Percentiles rank a stretch among this genome's conserved stretches.
Evolutionary conservation across 2,888 invertebrate species (phyloP).

Genomic region (Dasypolia templi): DNA sequence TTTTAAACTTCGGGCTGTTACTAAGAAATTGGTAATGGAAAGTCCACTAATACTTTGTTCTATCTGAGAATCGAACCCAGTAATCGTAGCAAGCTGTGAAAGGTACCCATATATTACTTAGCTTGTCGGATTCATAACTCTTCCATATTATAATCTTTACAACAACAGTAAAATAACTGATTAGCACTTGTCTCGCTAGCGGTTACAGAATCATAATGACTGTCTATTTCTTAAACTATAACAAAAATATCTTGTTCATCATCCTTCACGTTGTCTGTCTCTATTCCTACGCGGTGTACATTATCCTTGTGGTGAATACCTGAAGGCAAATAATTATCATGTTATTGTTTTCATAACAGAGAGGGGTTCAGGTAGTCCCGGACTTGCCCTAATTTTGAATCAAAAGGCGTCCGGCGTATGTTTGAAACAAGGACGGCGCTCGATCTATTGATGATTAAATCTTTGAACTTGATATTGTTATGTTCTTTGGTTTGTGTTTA

Average conservation of each 20-base stretch:
- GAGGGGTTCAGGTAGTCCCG: constrained; percentile 25
- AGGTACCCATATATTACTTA: too few species aligned
- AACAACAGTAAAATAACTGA: not conserved
- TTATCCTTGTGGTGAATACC: constrained; percentile 16
- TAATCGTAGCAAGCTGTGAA: too few species aligned
- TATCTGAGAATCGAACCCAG: too few species aligned
- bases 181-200: constrained; percentile 19
- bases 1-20: too few species aligned
- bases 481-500: constrained; percentile 23
- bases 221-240: not conserved
- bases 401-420: constrained; percentile 39
- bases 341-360: constrained; percentile 48
- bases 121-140: not conserved
- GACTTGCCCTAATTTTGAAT: constrained; percentile 47
- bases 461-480: constrained; percentile 42
- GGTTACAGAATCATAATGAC: constrained; percentile 34
- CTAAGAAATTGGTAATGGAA: too few species aligned
- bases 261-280: not conserved
- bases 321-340: constrained; percentile 47
- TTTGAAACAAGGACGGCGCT: constrained; percentile 23
- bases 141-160: not conserved
- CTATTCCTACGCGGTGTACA: not conserved
- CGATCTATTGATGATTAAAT: constrained; percentile 46
- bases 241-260: not conserved
- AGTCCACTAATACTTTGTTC: too few species aligned